phyloP scores from a whole-genome alignment of 2,888 invertebrate species.

The Margaritifera margaritifera region DNA sequence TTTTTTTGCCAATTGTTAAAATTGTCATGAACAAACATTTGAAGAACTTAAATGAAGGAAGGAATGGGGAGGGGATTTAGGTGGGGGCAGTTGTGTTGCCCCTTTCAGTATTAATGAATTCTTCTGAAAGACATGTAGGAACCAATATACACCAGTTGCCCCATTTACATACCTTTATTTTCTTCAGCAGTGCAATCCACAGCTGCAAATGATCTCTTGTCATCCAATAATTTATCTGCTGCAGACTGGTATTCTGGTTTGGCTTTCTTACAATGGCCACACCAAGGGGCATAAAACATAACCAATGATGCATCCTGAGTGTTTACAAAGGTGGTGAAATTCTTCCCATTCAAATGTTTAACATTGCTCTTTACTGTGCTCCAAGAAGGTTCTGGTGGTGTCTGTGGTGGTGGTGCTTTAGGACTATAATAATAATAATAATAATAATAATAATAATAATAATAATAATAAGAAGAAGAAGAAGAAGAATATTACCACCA shows the following conservation, averaged over 20 bases:
- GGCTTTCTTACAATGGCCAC: conserved; percentile 88
- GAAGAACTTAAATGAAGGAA: too few relatives aligned
- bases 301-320: conserved; percentile 87
- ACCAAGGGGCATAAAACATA: conserved; percentile 95
- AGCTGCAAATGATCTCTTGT: conserved; percentile 82
- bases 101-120: not conserved
- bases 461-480: too few relatives aligned
- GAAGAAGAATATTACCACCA: too few relatives aligned
- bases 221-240: conserved; percentile 79
- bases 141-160: not conserved
- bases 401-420: conserved; percentile 81
- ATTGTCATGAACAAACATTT: too few relatives aligned
- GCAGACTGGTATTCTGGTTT: conserved; percentile 88
- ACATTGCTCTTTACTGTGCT: conserved; percentile 82
- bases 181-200: conserved; percentile 80
- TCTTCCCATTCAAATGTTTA: conserved; percentile 82
- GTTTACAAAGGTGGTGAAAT: conserved; percentile 81
- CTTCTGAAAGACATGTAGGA: not conserved
- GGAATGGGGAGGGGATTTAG: not conserved
- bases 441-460: not conserved
- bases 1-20: too few relatives aligned
- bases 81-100: not conserved
- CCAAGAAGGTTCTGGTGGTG: conserved; percentile 83
- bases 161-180: conserved; percentile 38
- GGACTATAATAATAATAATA: conserved; percentile 75